phyloP scores from a whole-genome alignment of 1,140 invertebrate genomes.

The Drosophila funebris region DNA sequence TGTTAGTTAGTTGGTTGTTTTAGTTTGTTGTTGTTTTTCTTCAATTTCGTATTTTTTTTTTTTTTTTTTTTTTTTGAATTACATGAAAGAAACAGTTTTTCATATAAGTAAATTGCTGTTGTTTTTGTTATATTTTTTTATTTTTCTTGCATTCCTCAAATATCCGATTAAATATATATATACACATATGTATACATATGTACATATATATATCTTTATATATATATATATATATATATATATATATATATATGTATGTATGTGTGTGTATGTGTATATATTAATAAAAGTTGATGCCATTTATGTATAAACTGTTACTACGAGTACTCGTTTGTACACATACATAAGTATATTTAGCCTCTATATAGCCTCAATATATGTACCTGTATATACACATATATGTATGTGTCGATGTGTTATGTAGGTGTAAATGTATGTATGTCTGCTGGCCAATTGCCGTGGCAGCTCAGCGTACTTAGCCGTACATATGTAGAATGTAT shows the following conservation, averaged over 20 bases:
- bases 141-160: constrained; percentile 49
- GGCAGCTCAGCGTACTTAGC: constrained; percentile 32
- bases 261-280: constrained; percentile 38
- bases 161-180: constrained; percentile 54
- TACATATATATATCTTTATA: constrained; percentile 51
- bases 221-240: constrained; percentile 44
- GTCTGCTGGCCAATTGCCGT: constrained; percentile 8
- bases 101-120: constrained; percentile 74
- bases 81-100: constrained; percentile 49
- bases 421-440: constrained; percentile 5
- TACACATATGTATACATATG: constrained; percentile 36
- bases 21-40: constrained; percentile 25
- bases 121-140: constrained; percentile 30
- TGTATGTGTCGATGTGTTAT: constrained; percentile 9
- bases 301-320: constrained; percentile 67
- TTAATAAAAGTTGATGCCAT: constrained; percentile 63
- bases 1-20: constrained; percentile 35
- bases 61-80: constrained; percentile 32
- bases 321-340: constrained; percentile 47
- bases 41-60: constrained; percentile 16
- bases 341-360: constrained; percentile 51
- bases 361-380: constrained; percentile 42
- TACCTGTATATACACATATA: constrained; percentile 26
- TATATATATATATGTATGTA: constrained; percentile 38
- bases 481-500: constrained; percentile 80